Percentiles rank a stretch among this genome's conserved stretches.
Evolutionary conservation across 2,888 invertebrate species (phyloP).

Genomic region (Argyresthia goedartella): DNA sequence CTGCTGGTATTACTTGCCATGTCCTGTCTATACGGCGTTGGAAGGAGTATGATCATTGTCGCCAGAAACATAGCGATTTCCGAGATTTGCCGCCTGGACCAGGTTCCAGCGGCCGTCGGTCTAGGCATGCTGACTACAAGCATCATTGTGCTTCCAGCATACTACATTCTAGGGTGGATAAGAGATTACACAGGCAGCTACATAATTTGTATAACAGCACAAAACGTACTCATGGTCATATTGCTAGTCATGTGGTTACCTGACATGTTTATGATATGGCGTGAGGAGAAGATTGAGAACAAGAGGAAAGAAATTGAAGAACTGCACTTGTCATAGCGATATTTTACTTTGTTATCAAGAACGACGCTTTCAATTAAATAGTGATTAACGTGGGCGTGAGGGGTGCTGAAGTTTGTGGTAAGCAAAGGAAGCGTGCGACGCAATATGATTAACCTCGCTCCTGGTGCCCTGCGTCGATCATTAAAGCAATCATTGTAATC

Average conservation of each 20-base stretch:
- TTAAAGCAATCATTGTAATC: too few relatives aligned
- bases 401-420: background rate
- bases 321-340: slow-evolving; percentile 23
- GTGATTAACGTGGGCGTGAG: background rate
- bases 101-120: slow-evolving; percentile 78
- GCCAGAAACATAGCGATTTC: slow-evolving; percentile 79
- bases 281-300: slow-evolving; percentile 34
- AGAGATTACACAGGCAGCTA: slow-evolving; percentile 76
- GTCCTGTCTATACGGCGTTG: slow-evolving; percentile 76
- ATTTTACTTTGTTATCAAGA: too few relatives aligned
- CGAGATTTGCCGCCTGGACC: slow-evolving; percentile 68
- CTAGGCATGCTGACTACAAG: slow-evolving; percentile 81
- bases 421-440: too few relatives aligned
- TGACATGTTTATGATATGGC: slow-evolving; percentile 58
- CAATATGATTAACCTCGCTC: too few relatives aligned
- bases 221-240: slow-evolving; percentile 66
- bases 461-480: too few relatives aligned
- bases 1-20: slow-evolving; percentile 61
- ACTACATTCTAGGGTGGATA: slow-evolving; percentile 75
- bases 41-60: slow-evolving; percentile 80
- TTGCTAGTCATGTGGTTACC: slow-evolving; percentile 71
- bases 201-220: slow-evolving; percentile 73
- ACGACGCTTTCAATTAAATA: too few relatives aligned
- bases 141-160: slow-evolving; percentile 74
- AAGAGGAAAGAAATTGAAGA: slow-evolving; percentile 25